phyloP scores from a whole-genome alignment of 2,888 invertebrate species.

The Bellardia pandia region DNA sequence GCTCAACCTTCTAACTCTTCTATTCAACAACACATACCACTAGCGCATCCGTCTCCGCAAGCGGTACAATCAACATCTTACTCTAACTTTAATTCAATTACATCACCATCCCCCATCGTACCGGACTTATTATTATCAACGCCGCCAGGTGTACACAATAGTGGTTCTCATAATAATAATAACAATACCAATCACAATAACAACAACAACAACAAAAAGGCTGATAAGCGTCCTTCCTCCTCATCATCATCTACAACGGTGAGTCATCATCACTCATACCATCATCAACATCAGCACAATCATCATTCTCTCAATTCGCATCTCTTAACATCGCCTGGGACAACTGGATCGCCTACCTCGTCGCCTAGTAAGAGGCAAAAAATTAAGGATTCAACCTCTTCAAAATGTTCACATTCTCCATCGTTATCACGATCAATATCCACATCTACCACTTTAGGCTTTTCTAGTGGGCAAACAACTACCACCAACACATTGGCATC shows the following conservation, averaged over 20 bases:
- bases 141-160: conserved; percentile 80
- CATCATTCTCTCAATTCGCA: conserved; percentile 72
- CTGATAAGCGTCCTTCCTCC: conserved; percentile 76
- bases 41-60: conserved; percentile 77
- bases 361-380: conserved; percentile 82
- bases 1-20: conserved; percentile 64
- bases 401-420: conserved; percentile 61
- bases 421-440: conserved; percentile 75
- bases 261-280: conserved; percentile 74
- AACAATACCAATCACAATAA: conserved; percentile 71
- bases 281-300: conserved; percentile 75
- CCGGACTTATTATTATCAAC: conserved; percentile 83
- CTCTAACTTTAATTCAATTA: conserved; percentile 83
- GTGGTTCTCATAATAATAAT: conserved; percentile 73
- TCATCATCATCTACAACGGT: conserved; percentile 64
- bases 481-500: conserved; percentile 45
- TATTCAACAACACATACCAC: conserved; percentile 74
- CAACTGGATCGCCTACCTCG: conserved; percentile 78
- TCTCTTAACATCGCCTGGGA: conserved; percentile 59
- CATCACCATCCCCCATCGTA: conserved; percentile 83
- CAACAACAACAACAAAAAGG: conserved; percentile 75
- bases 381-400: conserved; percentile 70
- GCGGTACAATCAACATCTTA: conserved; percentile 79
- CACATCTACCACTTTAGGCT: conserved; percentile 43
- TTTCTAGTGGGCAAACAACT: conserved; percentile 46